Evolutionary conservation across 2,113 vertebrate species (phyloP).

Genomic region (Rhynchomys soricoides): DNA sequence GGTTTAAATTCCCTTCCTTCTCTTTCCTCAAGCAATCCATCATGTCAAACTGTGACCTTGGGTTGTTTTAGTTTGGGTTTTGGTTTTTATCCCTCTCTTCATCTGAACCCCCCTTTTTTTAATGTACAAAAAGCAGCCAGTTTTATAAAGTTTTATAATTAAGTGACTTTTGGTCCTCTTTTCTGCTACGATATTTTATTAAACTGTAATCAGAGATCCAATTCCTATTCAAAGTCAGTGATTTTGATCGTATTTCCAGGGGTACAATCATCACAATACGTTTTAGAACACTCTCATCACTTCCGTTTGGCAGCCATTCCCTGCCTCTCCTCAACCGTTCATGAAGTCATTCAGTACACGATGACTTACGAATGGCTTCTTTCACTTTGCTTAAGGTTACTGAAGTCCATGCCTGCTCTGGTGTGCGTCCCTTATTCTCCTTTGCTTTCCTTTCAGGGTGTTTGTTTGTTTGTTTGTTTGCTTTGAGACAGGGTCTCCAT

Average conservation of each 20-base stretch:
- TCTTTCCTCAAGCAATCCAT: constrained; percentile 32
- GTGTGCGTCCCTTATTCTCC: neutral
- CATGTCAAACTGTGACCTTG: neutral
- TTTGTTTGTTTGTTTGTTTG: neutral
- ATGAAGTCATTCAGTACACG: neutral
- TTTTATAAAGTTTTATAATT: constrained; percentile 51
- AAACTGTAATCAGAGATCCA: constrained; percentile 14
- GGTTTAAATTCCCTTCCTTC: constrained; percentile 39
- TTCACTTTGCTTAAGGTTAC: neutral
- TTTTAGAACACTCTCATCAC: constrained; percentile 40
- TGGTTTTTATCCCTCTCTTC: neutral
- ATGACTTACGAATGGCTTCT: constrained; percentile 11
- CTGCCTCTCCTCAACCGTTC: neutral
- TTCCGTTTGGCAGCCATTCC: neutral
- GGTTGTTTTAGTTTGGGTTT: neutral
- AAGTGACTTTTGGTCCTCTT: neutral
- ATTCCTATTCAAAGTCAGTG: constrained; percentile 24
- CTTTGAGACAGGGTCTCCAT: neutral
- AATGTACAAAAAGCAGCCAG: neutral
- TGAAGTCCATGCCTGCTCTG: neutral
- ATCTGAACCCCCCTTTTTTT: neutral
- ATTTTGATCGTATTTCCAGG: neutral
- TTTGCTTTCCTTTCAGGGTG: neutral
- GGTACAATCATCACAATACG: neutral
- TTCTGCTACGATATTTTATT: neutral